Conservation (phyloP, 2,113 vertebrate species). For the Chauna torquata region DNA sequence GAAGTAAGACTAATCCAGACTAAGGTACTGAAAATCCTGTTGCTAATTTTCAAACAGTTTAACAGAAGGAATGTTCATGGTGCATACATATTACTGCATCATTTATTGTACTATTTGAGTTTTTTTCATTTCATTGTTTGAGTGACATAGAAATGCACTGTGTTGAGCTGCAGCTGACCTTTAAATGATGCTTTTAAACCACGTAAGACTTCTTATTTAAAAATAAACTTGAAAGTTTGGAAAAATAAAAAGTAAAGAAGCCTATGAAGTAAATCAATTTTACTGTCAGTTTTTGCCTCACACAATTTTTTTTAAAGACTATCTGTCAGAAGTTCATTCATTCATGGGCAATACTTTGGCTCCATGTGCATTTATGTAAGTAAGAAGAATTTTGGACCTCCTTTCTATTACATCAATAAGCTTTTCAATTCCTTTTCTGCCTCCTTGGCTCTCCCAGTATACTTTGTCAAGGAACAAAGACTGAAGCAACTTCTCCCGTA, state of each 20-base stretch:
- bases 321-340: conserved; percentile 66
- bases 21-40: conserved; percentile 10
- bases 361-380: conserved; percentile 92
- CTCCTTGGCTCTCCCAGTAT: conserved; percentile 96
- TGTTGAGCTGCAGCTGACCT: not conserved
- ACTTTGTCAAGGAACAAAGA: conserved; percentile 93
- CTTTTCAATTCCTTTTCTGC: conserved; percentile 92
- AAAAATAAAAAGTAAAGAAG: not conserved
- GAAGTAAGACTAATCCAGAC: not conserved
- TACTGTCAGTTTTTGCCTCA: not conserved
- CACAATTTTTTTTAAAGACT: not conserved
- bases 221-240: not conserved
- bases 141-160: not conserved
- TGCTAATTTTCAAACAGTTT: not conserved
- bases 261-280: not conserved
- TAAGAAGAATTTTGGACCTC: conserved; percentile 88
- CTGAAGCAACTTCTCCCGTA: conserved; percentile 93
- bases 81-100: not conserved
- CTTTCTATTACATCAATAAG: conserved; percentile 93
- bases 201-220: not conserved
- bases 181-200: not conserved
- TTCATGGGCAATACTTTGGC: conserved; percentile 85
- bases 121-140: not conserved
- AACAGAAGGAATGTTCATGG: not conserved
- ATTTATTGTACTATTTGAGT: not conserved